A percentile compares a stretch with the other conserved stretches of the same genome.
Conservation (phyloP, 1,140 invertebrate species). For the Lycorma delicatula region DNA sequence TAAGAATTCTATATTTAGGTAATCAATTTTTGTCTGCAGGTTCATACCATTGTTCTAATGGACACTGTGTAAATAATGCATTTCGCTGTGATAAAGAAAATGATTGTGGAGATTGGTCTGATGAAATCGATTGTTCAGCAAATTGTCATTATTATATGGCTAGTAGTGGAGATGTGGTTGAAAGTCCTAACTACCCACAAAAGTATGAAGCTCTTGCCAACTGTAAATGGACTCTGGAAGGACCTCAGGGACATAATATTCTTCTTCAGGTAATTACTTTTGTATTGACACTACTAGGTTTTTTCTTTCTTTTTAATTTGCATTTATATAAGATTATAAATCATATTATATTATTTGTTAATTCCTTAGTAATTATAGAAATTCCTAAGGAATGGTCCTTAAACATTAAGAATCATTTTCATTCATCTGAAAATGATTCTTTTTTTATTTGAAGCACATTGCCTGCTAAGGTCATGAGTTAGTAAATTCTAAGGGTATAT, state of each 20-base stretch:
- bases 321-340: no score
- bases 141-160: constrained; percentile 89
- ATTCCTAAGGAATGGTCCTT: neutral
- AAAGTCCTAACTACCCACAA: constrained; percentile 89
- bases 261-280: constrained; percentile 57
- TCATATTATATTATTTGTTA: no score
- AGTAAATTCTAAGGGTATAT: no score
- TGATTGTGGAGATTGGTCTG: constrained; percentile 85
- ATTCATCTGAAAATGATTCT: no score
- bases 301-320: constrained; percentile 2
- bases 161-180: constrained; percentile 88
- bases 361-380: no score
- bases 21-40: constrained; percentile 48
- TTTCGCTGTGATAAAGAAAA: constrained; percentile 89
- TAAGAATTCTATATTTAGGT: no score
- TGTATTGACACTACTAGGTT: neutral
- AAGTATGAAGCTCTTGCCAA: constrained; percentile 83
- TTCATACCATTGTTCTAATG: constrained; percentile 87
- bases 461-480: no score
- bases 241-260: constrained; percentile 89
- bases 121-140: constrained; percentile 81
- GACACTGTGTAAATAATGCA: constrained; percentile 78
- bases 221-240: constrained; percentile 96
- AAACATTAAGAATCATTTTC: neutral
- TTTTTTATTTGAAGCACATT: no score